Percentiles rank a stretch among this genome's conserved stretches.
Evolutionary conservation across 2,888 invertebrate species (phyloP).

Genomic region (Nemotelus pantherinus): DNA sequence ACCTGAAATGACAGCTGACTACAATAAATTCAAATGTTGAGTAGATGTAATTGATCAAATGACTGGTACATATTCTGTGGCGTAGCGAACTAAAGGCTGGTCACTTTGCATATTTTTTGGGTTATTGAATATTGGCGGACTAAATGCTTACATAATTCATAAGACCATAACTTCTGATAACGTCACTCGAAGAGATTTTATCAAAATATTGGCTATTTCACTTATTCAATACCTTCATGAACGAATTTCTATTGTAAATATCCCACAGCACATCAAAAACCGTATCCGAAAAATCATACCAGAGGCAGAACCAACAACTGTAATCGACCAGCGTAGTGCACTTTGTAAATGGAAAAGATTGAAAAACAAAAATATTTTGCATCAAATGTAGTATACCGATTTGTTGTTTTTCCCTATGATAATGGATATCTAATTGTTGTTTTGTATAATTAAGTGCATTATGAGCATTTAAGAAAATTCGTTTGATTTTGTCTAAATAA

Average conservation of each 20-base stretch:
- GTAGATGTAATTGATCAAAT: background rate
- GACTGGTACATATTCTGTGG: background rate
- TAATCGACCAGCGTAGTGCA: background rate
- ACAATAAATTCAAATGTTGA: background rate
- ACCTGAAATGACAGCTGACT: background rate
- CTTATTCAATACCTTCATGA: slow-evolving; percentile 10
- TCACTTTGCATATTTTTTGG: background rate
- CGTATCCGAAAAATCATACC: slow-evolving; percentile 7
- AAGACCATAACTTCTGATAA: slow-evolving; percentile 17
- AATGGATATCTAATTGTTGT: too few relatives aligned
- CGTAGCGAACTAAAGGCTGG: background rate
- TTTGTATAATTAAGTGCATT: too few relatives aligned
- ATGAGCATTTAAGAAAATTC: too few relatives aligned
- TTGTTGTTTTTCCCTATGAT: background rate
- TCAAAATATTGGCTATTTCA: slow-evolving; percentile 11
- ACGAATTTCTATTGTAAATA: slow-evolving; percentile 14
- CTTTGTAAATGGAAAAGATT: background rate
- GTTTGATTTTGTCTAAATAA: too few relatives aligned
- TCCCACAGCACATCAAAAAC: slow-evolving; percentile 15
- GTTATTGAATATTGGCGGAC: background rate
- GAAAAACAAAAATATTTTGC: slow-evolving; percentile 19
- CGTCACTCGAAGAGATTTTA: slow-evolving; percentile 12
- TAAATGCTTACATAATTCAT: slow-evolving; percentile 9
- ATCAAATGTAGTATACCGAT: background rate
- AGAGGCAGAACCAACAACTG: slow-evolving; percentile 17